A percentile compares a stretch with the other conserved stretches of the same genome.
These are phyloP conservation scores for Siniperca scherzeri DNA, from an alignment of 2,797 vertebrate species.

Conservation along the genomic window DNA sequence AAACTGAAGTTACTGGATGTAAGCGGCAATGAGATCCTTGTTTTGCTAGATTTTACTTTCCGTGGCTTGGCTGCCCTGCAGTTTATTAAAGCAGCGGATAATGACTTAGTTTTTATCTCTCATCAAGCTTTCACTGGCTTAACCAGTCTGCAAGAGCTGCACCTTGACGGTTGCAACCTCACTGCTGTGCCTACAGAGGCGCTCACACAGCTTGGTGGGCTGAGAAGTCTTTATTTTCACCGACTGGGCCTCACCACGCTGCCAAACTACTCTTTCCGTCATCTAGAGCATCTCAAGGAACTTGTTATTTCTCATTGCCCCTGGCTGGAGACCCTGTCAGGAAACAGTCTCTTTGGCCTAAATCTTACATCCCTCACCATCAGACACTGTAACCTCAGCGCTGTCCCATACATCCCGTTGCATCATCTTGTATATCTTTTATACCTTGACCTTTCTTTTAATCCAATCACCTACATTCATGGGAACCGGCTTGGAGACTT, in stretches of 20 bases:
- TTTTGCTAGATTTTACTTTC: slow-evolving; percentile 91
- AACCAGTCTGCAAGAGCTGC: slow-evolving; percentile 81
- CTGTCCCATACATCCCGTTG: slow-evolving; percentile 86
- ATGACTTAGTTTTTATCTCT: slow-evolving; percentile 90
- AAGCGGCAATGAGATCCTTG: slow-evolving; percentile 89
- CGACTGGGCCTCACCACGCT: slow-evolving; percentile 80
- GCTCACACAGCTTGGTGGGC: slow-evolving; percentile 80
- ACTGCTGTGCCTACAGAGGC: slow-evolving; percentile 86
- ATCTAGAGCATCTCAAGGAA: slow-evolving; percentile 82
- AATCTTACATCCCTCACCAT: slow-evolving; percentile 90
- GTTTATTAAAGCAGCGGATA: slow-evolving; percentile 85
- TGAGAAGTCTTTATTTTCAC: slow-evolving; percentile 83
- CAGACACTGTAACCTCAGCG: slow-evolving; percentile 86
- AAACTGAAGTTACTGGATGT: slow-evolving; percentile 87
- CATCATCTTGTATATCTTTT: slow-evolving; percentile 88
- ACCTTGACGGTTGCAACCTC: slow-evolving; percentile 89
- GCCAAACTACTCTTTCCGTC: slow-evolving; percentile 85
- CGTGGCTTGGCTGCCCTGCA: slow-evolving; percentile 82
- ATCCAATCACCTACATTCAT: slow-evolving; percentile 87
- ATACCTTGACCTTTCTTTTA: slow-evolving; percentile 90
- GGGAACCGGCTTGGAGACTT: slow-evolving; percentile 82
- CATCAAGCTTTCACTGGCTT: slow-evolving; percentile 87
- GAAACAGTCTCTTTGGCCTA: slow-evolving; percentile 87
- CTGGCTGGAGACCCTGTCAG: slow-evolving; percentile 82
- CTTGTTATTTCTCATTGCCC: slow-evolving; percentile 87